Base-by-base conservation (phyloP, 1,140 invertebrate genomes). In the Campoletis sonorensis region DNA sequence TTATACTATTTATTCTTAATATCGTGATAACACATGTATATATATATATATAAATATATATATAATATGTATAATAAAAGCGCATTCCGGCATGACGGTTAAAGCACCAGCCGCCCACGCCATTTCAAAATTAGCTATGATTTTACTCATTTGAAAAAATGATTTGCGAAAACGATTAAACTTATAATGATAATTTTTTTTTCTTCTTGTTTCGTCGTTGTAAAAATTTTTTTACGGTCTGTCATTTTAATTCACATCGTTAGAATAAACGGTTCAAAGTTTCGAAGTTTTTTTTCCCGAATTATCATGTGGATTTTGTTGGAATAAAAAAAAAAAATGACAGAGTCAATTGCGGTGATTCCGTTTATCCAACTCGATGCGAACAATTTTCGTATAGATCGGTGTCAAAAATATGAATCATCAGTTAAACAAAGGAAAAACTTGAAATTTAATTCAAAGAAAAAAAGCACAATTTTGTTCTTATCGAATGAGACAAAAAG, bases 331-430 rank as follows among this genome's bases (percentile, higher is more conserved):
- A n/a, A n/a, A n/a, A n/a, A n/a, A n/a, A n/a, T n/a, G n/a, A n/a
- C n/a, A n/a, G n/a, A n/a, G n/a, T n/a, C n/a, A n/a, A n/a, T n/a
- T n/a, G n/a, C n/a, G n/a, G n/a, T n/a, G n/a, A n/a, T n/a, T n/a
- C n/a, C 61, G 61, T 64, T 64, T 64, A 64, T 64, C 61, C 61
- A 21, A 1, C 23, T 23, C 13, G 23, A 21, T 64, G 61, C 23
- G 23, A 23, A 23, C 21, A 5, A 5, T 64, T 64, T 64, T 23
- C 1, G 18, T 64, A 64, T 5, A 64, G 61, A 82, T 80, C 61
- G 79, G 75, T 79, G 51, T 37, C 70, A 82, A 68, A 82, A 84
- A 79, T 84, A 58, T 82, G 30, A 54, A 79, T 49, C 80, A 73
- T 13, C 37, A 33, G n/a, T 79, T 30, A 26, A 51, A 68, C 37